A percentile compares a stretch with the other conserved stretches of the same genome.
Conservation (phyloP, 2,888 invertebrate genomes). For the Yponomeuta evonymella region DNA sequence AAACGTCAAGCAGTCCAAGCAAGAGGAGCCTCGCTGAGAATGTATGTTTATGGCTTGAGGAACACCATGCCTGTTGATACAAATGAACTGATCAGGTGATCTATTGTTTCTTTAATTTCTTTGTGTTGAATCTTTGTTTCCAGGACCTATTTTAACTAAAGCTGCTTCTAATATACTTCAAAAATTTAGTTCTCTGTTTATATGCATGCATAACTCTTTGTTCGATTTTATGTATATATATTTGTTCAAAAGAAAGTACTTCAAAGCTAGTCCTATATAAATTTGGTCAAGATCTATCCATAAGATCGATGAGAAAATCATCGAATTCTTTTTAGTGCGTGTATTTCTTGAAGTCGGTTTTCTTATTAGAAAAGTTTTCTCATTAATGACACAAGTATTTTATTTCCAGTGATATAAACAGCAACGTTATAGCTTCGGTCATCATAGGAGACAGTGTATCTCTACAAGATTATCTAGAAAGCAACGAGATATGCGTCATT, state of each 20-base stretch:
- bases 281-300: too few relatives aligned
- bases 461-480: constrained; percentile 59
- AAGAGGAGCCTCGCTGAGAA: constrained; percentile 42
- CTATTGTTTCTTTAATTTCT: not conserved
- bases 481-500: constrained; percentile 39
- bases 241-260: too few relatives aligned
- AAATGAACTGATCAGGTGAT: constrained; percentile 42
- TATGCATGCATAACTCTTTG: too few relatives aligned
- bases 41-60: constrained; percentile 56
- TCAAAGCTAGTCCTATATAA: too few relatives aligned
- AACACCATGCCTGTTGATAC: constrained; percentile 49
- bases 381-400: constrained; percentile 13
- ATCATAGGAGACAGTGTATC: constrained; percentile 47
- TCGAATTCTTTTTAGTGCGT: too few relatives aligned
- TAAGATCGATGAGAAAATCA: too few relatives aligned
- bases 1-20: constrained; percentile 29
- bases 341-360: too few relatives aligned
- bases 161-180: too few relatives aligned
- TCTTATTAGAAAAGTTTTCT: not conserved
- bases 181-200: too few relatives aligned
- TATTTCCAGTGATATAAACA: constrained; percentile 54
- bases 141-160: too few relatives aligned
- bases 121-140: too few relatives aligned
- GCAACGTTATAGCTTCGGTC: constrained; percentile 36
- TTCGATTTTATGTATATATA: too few relatives aligned